Evolutionary conservation across 2,113 vertebrate species (phyloP).

Genomic region (Xiphorhynchus elegans): DNA sequence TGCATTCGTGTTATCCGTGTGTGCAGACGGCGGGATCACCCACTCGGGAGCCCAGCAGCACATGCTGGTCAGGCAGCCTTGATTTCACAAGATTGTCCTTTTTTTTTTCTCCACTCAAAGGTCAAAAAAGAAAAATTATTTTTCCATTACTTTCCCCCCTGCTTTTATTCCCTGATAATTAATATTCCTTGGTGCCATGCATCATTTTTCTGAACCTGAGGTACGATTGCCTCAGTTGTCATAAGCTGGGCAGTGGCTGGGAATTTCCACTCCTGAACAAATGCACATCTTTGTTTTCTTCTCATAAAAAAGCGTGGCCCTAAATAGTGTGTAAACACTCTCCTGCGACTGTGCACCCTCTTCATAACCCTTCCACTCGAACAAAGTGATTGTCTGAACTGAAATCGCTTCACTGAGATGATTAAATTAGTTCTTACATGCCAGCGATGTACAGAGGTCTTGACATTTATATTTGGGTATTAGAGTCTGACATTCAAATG

Average conservation of each 20-base stretch:
- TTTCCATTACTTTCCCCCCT: neutral
- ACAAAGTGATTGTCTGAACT: constrained; percentile 54
- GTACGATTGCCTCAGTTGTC: neutral
- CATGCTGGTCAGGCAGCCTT: neutral
- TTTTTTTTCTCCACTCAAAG: neutral
- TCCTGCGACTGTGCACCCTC: neutral
- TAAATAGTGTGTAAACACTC: constrained; percentile 1
- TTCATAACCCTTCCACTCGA: constrained; percentile 53
- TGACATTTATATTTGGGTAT: constrained; percentile 65
- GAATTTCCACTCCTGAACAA: neutral
- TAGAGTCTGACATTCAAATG: constrained; percentile 59
- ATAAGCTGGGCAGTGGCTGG: neutral
- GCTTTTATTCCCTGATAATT: neutral
- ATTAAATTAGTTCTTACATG: constrained; percentile 68
- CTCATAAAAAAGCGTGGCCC: neutral
- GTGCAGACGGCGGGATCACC: rapidly evolving
- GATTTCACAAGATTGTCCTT: neutral
- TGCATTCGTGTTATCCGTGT: rapidly evolving
- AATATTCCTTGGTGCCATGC: rapidly evolving
- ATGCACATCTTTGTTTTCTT: neutral
- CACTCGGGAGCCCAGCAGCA: neutral
- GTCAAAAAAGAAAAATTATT: neutral
- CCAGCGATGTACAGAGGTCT: constrained; percentile 52
- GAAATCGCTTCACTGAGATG: constrained; percentile 54
- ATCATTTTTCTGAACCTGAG: neutral